Conservation (phyloP, 35 echinoderm and acorn worm species). For the Holothuria glaberrima region DNA sequence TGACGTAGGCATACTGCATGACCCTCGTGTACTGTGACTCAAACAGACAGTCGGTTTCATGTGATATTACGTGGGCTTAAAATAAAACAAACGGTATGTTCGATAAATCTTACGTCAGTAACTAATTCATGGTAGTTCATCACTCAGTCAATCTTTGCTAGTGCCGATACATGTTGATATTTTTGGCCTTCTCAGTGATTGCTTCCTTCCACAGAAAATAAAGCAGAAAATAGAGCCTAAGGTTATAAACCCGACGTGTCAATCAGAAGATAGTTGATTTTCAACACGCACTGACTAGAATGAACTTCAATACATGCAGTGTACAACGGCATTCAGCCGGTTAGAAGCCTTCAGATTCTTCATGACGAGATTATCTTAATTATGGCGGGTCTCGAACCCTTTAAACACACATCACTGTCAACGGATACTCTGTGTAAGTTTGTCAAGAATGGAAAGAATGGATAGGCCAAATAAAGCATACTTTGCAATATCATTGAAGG, state of each 20-base stretch:
- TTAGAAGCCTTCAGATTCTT: background rate
- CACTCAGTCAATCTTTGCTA: too few species aligned
- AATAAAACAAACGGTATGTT: too few species aligned
- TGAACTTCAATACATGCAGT: conserved; percentile 26
- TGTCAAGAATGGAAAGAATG: conserved; percentile 45
- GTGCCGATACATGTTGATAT: too few species aligned
- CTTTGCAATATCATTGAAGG: conserved; percentile 23
- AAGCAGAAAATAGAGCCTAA: conserved; percentile 7
- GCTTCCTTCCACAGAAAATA: too few species aligned
- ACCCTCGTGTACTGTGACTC: too few species aligned
- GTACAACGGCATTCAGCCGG: background rate
- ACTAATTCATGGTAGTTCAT: too few species aligned
- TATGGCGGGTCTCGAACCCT: conserved; percentile 18
- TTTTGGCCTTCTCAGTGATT: too few species aligned
- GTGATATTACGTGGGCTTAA: too few species aligned
- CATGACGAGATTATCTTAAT: conserved; percentile 15
- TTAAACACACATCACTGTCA: conserved; percentile 50
- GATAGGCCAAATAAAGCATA: background rate
- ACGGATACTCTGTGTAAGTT: conserved; percentile 28
- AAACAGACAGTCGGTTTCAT: too few species aligned
- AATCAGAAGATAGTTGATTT: conserved; percentile 20
- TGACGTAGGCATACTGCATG: too few species aligned
- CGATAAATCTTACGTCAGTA: too few species aligned
- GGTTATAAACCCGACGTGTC: conserved; percentile 23
- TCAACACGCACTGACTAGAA: background rate